A percentile compares a stretch with the other conserved stretches of the same genome.
Evolutionary conservation across 2,888 invertebrate species (phyloP).

Genomic region (Zaprionus lineosus): DNA sequence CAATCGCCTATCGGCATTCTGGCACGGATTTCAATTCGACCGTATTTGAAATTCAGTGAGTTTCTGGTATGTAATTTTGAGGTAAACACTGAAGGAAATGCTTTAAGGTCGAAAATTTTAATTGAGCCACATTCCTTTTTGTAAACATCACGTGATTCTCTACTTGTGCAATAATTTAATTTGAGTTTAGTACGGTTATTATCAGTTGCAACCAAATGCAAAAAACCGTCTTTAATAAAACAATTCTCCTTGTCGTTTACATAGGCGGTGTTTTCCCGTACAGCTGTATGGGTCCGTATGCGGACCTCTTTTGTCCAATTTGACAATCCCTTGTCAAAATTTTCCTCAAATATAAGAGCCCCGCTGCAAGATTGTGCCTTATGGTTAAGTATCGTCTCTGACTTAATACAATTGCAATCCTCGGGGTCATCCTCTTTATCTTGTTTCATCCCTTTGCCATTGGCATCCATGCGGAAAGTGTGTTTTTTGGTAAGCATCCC

Average conservation of each 20-base stretch:
- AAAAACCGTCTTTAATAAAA: neutral
- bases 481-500: no score
- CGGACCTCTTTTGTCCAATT: conserved; percentile 8
- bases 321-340: neutral
- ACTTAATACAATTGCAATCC: neutral
- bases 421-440: no score
- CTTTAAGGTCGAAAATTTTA: no score
- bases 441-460: neutral
- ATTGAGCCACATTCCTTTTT: conserved; percentile 9
- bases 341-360: conserved; percentile 16
- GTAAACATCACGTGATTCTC: no score
- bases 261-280: conserved; percentile 21
- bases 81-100: no score
- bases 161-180: neutral
- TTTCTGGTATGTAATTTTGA: neutral
- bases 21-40: conserved; percentile 33
- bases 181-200: fast-evolving
- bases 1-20: conserved; percentile 35
- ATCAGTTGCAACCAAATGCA: conserved; percentile 7
- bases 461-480: conserved; percentile 6
- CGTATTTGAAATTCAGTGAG: conserved; percentile 26
- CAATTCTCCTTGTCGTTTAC: neutral
- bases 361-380: neutral
- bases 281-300: neutral
- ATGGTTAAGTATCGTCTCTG: neutral